Base-by-base conservation (phyloP, 2,113 vertebrate species). In the Brienomyrus longianalis region DNA sequence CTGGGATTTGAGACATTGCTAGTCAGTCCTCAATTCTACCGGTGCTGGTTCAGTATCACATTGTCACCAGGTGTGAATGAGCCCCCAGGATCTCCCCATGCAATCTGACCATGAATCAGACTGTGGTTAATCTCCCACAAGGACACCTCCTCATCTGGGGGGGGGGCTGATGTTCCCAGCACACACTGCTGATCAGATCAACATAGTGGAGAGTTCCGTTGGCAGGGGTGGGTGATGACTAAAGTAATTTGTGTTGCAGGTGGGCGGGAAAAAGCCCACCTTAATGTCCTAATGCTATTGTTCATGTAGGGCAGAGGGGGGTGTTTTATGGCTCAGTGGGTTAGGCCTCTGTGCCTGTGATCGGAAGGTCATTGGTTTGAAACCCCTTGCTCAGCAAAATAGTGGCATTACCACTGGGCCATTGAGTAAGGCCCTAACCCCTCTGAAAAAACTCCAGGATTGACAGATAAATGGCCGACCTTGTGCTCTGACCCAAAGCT, bases 41-140 rank as follows among this genome's bases (percentile, higher is more conserved):
- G 7, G 88, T 45, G 0, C 27, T 85, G 83, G 39, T 85, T 83
- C 52, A 59, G 9, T 31, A 89, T 52, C n/a, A 51, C 51, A 84
- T 85, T 31, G 83, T 47, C 84, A 7, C 77, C 43, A 62, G 59
- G 52, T 35, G 45, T 84, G 77, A 89, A 85, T 62, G 45, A 85
- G 47, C 54, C 19, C 39, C 52, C 52, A 19, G 35, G 15, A 31
- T 31, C 70, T 89, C 88, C 70, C 51, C 88, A 89, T 4, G 27
- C 66, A 59, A 87, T 35, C 87, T 93, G 89, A 86, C 88, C 74
- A 1, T 1, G 0, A 35, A 77, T 90, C 91, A 90, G 91, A 45
- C 86, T 88, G 15, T 89, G 90, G 43, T 88, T 62, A 88, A 92
- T 91, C 92, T 93, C 93, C 91, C 92, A 51, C 66, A 39, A 50